Evolutionary conservation across 92 coral and sea anemone species (phyloP), one percentile per base, ranked within the genome.

Genomic region (Zoanthus sociatus): DNA sequence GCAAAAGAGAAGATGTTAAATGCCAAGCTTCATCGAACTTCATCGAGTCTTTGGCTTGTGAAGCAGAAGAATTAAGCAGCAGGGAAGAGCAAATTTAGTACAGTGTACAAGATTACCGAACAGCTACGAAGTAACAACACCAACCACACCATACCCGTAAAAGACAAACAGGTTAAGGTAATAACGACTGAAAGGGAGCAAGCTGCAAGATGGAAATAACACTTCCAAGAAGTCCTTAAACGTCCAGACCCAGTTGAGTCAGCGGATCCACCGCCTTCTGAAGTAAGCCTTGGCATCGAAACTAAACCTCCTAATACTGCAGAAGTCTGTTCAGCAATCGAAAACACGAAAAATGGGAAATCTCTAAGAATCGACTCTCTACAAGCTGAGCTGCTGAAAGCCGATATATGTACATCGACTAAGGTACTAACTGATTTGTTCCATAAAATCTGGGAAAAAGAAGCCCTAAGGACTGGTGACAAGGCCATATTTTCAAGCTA

Each of bases 301-400:
- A 48, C 53, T 48, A 48, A 9, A 5, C 6, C 17, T 61, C 68
- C 68, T 9, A 61, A 61, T 14, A 61, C 21, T 5, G 21, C 18
- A 61, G 5, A 61, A 61, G 21, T 61, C 68, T 3, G 68, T 61
- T 15, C 21, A 61, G 68, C 68, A 61, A 18, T 61, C 15, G 68
- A 61, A 61, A 14, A 18, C 68, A 61, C 15, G 21, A 61, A 61
- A n/a, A 15, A 61, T 12, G 18, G 17, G 15, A 61, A 61, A 61
- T 14, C 68, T 61, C 68, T 20, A 9, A n/a, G 68, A 9, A 61
- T 61, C 68, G 68, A 61, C 15, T 61, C 21, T 61, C 68, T 61
- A 61, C 68, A 61, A 61, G 68, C 68, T 61, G 68, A 61, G 15
- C 68, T 61, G 68, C 15, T 61, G 68, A 61, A 61, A 61, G 68